A percentile compares a stretch with the other conserved stretches of the same genome.
Conservation (phyloP, 2,113 vertebrate genomes). For the Callipepla squamata region DNA sequence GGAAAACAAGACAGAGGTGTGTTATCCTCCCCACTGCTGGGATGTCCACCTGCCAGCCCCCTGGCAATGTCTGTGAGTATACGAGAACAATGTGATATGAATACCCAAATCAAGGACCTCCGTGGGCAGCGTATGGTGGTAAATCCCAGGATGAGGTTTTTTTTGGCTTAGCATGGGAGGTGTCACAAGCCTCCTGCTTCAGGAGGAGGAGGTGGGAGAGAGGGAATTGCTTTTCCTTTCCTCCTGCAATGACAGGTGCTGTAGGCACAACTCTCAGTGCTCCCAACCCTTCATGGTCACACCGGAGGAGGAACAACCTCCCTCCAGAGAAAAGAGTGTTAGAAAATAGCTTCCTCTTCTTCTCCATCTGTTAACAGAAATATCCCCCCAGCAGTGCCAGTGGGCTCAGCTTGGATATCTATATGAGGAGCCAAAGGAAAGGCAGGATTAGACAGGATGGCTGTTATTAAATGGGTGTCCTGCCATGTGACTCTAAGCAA, state of each 20-base stretch:
- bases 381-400: fast-evolving
- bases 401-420: not conserved
- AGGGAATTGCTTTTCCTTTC: not conserved
- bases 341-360: not conserved
- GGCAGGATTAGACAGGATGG: not conserved
- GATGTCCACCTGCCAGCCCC: fast-evolving
- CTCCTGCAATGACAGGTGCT: not conserved
- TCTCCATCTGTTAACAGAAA: not conserved
- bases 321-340: not conserved
- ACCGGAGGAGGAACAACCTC: not conserved
- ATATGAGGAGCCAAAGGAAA: not conserved
- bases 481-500: not conserved
- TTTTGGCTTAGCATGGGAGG: fast-evolving
- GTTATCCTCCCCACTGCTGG: not conserved
- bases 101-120: not conserved
- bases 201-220: not conserved
- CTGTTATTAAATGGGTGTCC: not conserved
- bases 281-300: not conserved
- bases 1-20: not conserved
- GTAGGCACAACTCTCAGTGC: not conserved
- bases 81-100: not conserved
- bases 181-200: fast-evolving
- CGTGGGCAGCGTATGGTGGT: not conserved
- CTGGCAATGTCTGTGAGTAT: fast-evolving
- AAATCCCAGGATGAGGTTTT: not conserved